Evolutionary conservation across 1,140 invertebrate species (phyloP).

Genomic region (Coenobita brevimanus): DNA sequence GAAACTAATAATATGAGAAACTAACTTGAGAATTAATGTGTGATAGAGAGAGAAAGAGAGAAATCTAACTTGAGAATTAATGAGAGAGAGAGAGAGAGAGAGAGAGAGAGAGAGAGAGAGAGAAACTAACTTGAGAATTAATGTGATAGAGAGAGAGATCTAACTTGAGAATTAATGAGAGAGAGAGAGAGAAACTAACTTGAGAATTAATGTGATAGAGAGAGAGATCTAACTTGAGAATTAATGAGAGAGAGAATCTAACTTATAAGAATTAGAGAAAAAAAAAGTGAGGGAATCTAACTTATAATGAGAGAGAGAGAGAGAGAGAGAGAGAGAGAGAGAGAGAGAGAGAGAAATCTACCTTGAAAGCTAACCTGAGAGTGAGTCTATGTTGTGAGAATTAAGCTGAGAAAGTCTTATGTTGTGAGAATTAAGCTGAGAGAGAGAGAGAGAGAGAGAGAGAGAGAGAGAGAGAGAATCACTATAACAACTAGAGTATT

Average conservation of each 20-base stretch:
- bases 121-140: not conserved
- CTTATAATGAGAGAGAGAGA: not conserved
- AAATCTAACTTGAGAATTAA: too few relatives aligned
- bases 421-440: too few relatives aligned
- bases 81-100: slow-evolving; percentile 11
- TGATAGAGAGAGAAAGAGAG: not conserved
- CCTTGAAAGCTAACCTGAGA: too few relatives aligned
- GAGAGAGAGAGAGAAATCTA: too few relatives aligned
- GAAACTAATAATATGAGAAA: not conserved
- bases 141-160: too few relatives aligned
- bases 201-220: too few relatives aligned
- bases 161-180: too few relatives aligned
- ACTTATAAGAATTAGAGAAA: too few relatives aligned
- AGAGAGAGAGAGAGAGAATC: slow-evolving; percentile 4
- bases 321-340: too few relatives aligned
- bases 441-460: not conserved
- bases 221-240: too few relatives aligned
- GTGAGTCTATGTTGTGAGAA: not conserved
- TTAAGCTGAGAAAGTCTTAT: not conserved
- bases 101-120: not conserved
- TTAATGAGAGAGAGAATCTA: too few relatives aligned
- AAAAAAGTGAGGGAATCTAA: too few relatives aligned
- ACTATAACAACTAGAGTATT: not conserved
- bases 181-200: not conserved
- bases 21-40: not conserved